Evolutionary conservation across 2,888 invertebrate species (phyloP).

Genomic region (Drosophila prolongata): DNA sequence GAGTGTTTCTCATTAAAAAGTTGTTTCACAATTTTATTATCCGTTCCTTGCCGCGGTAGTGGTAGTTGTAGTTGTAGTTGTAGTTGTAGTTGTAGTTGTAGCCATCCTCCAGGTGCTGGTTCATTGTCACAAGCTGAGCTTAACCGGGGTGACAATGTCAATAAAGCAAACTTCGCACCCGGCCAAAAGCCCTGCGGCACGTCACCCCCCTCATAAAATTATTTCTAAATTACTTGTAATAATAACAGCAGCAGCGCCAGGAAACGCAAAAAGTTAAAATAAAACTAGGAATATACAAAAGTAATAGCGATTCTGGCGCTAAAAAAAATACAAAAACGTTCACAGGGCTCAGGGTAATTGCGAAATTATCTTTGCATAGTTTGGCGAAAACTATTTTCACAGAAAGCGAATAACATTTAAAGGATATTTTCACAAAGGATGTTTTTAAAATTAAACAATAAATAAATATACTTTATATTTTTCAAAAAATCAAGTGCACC

Average conservation of each 20-base stretch:
- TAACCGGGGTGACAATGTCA: slow-evolving; percentile 71
- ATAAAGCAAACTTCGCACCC: slow-evolving; percentile 72
- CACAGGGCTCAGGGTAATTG: slow-evolving; percentile 14
- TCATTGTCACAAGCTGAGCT: slow-evolving; percentile 58
- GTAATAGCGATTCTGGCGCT: slow-evolving; percentile 9
- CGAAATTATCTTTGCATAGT: slow-evolving; percentile 42
- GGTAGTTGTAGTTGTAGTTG: slow-evolving; percentile 1
- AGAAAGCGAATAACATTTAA: slow-evolving; percentile 8
- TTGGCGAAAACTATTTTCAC: slow-evolving; percentile 43
- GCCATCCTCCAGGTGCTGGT: slow-evolving; percentile 55
- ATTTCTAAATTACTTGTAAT: slow-evolving; percentile 74
- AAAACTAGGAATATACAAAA: slow-evolving; percentile 19
- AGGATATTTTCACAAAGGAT: no score
- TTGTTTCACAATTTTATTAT: slow-evolving; percentile 78
- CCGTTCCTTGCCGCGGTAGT: slow-evolving; percentile 46
- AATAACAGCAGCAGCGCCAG: slow-evolving; percentile 50
- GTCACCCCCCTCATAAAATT: slow-evolving; percentile 56
- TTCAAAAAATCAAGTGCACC: no score
- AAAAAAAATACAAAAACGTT: slow-evolving; percentile 19
- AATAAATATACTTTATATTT: no score
- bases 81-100: neutral
- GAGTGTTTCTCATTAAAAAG: slow-evolving; percentile 79
- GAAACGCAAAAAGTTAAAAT: slow-evolving; percentile 55
- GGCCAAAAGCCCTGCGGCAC: slow-evolving; percentile 6
- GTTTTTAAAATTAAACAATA: no score